Evolutionary conservation across 2,888 invertebrate genomes (phyloP).

Genomic region (Tanypteryx hageni): DNA sequence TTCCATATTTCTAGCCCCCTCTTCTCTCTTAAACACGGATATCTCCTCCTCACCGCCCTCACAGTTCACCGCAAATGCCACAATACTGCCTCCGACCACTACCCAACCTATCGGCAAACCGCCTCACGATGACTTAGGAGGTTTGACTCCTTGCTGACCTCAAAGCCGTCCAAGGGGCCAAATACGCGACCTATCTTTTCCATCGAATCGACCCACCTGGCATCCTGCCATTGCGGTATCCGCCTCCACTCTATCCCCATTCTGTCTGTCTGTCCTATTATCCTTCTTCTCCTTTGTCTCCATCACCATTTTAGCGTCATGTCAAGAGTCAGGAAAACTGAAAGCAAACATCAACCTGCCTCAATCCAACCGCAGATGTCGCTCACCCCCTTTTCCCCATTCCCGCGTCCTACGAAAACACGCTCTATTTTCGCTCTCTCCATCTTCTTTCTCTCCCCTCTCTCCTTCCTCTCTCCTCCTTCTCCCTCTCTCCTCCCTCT

Average conservation of each 20-base stretch:
- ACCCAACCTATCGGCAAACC: too few species aligned
- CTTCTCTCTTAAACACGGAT: not conserved
- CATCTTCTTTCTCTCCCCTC: not conserved
- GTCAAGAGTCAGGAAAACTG: not conserved
- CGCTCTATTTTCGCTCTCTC: not conserved
- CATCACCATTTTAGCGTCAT: not conserved
- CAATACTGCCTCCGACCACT: too few species aligned
- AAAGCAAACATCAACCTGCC: not conserved
- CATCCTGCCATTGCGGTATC: not conserved
- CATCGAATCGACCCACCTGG: constrained; percentile 20
- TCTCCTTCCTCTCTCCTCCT: too few species aligned
- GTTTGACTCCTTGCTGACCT: not conserved
- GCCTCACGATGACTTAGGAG: too few species aligned
- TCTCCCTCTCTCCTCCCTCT: not conserved
- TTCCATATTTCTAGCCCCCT: not conserved
- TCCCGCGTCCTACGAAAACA: not conserved
- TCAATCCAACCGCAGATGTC: not conserved
- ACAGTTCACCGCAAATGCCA: not conserved
- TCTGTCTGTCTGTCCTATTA: not conserved
- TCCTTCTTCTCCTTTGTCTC: not conserved
- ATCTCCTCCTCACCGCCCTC: not conserved
- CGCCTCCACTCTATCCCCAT: not conserved
- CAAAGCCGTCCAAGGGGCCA: not conserved
- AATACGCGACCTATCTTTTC: constrained; percentile 31
- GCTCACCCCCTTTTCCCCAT: not conserved